These are phyloP conservation scores for Adelognathus sp. DNA, from an alignment of 2,888 invertebrate genomes.

Conservation along the genomic window DNA sequence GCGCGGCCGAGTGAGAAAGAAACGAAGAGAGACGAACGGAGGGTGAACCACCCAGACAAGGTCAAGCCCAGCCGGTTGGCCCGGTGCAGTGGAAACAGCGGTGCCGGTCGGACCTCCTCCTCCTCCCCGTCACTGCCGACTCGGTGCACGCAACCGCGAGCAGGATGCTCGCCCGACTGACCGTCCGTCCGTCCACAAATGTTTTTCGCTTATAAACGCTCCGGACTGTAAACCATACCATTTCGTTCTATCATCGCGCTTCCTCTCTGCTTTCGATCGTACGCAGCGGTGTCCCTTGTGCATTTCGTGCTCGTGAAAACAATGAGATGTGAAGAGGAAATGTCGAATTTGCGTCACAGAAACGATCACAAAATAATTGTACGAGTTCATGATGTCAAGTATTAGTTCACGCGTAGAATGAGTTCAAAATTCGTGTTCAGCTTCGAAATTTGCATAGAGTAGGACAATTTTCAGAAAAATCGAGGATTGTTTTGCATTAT, in stretches of 20 bases:
- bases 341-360: too few relatives aligned
- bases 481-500: too few relatives aligned
- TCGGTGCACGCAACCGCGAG: slow-evolving; percentile 36
- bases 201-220: not conserved
- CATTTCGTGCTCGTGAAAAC: not conserved
- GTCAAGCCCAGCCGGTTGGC: slow-evolving; percentile 64
- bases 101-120: slow-evolving; percentile 13
- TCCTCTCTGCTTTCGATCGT: not conserved
- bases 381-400: too few relatives aligned
- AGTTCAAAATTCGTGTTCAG: too few relatives aligned
- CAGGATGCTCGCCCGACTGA: slow-evolving; percentile 62
- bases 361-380: too few relatives aligned
- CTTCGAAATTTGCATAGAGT: too few relatives aligned
- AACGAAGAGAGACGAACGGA: slow-evolving; percentile 26
- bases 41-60: slow-evolving; percentile 75
- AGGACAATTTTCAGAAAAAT: too few relatives aligned
- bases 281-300: not conserved
- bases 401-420: too few relatives aligned
- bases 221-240: not conserved
- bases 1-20: not conserved
- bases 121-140: slow-evolving; percentile 35
- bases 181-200: slow-evolving; percentile 6
- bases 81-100: slow-evolving; percentile 55
- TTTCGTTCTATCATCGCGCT: not conserved
- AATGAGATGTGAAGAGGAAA: too few relatives aligned